These are phyloP conservation scores for Oasisia sp. DNA, from an alignment of 2,888 invertebrate species.

Conservation along the genomic window DNA sequence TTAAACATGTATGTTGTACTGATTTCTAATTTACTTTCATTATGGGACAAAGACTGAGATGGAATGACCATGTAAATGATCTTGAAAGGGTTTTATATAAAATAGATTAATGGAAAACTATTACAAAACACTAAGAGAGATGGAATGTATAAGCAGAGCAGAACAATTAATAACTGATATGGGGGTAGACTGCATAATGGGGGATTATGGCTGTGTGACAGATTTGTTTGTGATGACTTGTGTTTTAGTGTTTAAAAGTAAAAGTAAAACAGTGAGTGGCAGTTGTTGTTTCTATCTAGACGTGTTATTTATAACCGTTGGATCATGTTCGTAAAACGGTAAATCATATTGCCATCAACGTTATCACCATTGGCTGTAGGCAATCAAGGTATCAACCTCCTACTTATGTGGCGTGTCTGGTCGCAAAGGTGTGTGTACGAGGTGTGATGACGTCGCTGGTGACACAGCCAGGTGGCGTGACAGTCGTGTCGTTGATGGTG, in stretches of 20 bases:
- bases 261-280: background rate
- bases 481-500: background rate
- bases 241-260: too few species aligned
- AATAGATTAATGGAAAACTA: too few species aligned
- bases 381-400: background rate
- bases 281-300: background rate
- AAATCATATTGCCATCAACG: background rate
- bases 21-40: background rate
- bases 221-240: too few species aligned
- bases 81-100: too few species aligned
- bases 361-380: background rate
- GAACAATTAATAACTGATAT: too few species aligned
- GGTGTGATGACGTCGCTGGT: background rate
- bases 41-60: too few species aligned
- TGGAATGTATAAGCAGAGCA: too few species aligned
- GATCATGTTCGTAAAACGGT: background rate
- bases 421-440: background rate
- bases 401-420: background rate
- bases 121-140: too few species aligned
- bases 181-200: too few species aligned
- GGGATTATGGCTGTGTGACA: too few species aligned
- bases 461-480: slow-evolving; percentile 1
- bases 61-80: too few species aligned
- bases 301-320: background rate
- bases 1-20: too few species aligned